Percentiles rank a stretch among this genome's conserved stretches.
These are phyloP conservation scores for Hypomecis punctinalis DNA, from an alignment of 2,888 invertebrate genomes.

Conservation along the genomic window DNA sequence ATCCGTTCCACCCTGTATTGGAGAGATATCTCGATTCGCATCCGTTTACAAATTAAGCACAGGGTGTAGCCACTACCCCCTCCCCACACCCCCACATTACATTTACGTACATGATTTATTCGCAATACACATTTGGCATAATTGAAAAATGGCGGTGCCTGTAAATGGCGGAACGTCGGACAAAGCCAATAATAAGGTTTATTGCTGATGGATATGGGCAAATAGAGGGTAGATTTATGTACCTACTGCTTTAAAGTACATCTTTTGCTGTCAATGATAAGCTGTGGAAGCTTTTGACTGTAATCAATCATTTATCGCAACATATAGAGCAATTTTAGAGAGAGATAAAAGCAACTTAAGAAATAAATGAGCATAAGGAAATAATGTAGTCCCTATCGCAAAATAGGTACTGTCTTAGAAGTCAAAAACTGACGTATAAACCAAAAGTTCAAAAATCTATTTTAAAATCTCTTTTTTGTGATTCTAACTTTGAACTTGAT, in stretches of 20 bases:
- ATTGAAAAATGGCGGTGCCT: conserved; percentile 80
- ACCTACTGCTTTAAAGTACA: conserved; percentile 34
- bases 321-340: too few species aligned
- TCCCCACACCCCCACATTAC: conserved; percentile 37
- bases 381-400: too few species aligned
- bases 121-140: conserved; percentile 80
- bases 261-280: not conserved
- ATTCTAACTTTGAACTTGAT: too few species aligned
- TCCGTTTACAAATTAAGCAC: conserved; percentile 81
- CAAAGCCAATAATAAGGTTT: conserved; percentile 74
- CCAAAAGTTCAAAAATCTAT: too few species aligned
- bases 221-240: conserved; percentile 45
- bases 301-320: too few species aligned
- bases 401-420: too few species aligned
- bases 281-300: too few species aligned
- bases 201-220: conserved; percentile 49
- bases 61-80: conserved; percentile 53
- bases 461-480: too few species aligned
- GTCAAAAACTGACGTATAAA: too few species aligned
- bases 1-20: conserved; percentile 22
- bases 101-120: conserved; percentile 74
- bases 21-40: conserved; percentile 69
- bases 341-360: too few species aligned
- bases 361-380: too few species aligned
- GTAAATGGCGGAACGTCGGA: conserved; percentile 66